Evolutionary conservation across 2,888 invertebrate genomes (phyloP).

Genomic region (Platycheirus rosarum): DNA sequence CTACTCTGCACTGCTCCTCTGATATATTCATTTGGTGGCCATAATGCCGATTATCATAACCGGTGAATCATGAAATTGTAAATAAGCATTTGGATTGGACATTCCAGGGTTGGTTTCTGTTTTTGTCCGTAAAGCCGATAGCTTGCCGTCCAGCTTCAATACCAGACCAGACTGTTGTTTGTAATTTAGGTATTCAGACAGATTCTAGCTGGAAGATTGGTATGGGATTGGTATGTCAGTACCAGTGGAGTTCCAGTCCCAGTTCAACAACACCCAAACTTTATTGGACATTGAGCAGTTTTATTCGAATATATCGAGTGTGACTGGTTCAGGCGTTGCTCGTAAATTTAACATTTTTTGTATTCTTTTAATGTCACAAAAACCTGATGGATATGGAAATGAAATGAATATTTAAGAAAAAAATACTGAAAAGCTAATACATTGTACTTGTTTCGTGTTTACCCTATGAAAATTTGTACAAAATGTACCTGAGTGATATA

Average conservation of each 20-base stretch:
- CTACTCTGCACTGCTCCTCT: conserved; percentile 16
- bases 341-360: conserved; percentile 33
- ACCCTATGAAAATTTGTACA: no score
- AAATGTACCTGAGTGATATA: no score
- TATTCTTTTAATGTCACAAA: conserved; percentile 30
- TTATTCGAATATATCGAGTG: conserved; percentile 46
- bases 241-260: conserved; percentile 1
- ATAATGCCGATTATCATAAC: conserved; percentile 63
- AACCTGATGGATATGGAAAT: conserved; percentile 63
- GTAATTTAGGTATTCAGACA: no score
- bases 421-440: neutral
- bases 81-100: conserved; percentile 58
- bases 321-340: conserved; percentile 67
- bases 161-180: no score
- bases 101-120: conserved; percentile 49
- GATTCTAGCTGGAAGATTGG: conserved; percentile 3
- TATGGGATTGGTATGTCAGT: neutral
- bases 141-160: conserved; percentile 7
- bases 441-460: neutral
- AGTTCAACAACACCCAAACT: neutral
- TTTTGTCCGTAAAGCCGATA: neutral
- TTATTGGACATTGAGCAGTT: neutral
- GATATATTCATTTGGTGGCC: conserved; percentile 40
- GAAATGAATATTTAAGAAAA: conserved; percentile 9
- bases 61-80: conserved; percentile 71